Evolutionary conservation across 2,113 vertebrate genomes (phyloP).

Genomic region (Apus apus): DNA sequence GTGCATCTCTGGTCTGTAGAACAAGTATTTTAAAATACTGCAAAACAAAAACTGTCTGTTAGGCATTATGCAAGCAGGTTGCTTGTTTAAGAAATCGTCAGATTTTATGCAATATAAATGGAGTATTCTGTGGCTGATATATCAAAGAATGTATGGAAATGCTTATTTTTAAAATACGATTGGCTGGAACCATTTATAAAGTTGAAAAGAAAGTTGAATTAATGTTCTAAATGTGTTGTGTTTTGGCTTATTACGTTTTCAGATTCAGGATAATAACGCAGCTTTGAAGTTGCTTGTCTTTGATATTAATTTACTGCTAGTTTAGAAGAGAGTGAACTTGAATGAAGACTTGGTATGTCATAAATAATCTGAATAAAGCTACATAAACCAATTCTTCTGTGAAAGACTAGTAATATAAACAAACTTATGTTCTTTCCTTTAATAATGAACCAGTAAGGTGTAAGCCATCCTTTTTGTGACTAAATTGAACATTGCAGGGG

Average conservation of each 20-base stretch:
- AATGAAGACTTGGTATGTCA: not conserved
- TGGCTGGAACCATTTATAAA: not conserved
- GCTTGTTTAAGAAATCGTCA: not conserved
- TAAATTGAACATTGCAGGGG: not conserved
- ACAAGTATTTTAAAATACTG: not conserved
- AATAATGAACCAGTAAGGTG: not conserved
- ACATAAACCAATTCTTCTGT: not conserved
- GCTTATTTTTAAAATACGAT: slow-evolving; percentile 9
- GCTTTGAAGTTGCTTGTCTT: not conserved
- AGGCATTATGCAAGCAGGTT: not conserved
- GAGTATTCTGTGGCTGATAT: not conserved
- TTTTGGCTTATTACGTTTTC: slow-evolving; percentile 8
- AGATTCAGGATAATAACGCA: not conserved
- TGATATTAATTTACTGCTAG: slow-evolving; percentile 11
- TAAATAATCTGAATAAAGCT: not conserved
- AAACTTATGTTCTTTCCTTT: not conserved
- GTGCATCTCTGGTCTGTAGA: not conserved
- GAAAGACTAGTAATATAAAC: not conserved
- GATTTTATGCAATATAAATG: not conserved
- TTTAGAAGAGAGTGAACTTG: not conserved
- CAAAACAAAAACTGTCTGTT: not conserved
- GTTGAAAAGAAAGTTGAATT: not conserved
- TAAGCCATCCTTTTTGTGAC: not conserved
- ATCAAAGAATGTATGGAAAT: not conserved
- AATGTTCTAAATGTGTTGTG: not conserved